Conservation (phyloP, 30 jellyfish, hydroid and myxozoan genomes). For the Aurelia coerulea region DNA sequence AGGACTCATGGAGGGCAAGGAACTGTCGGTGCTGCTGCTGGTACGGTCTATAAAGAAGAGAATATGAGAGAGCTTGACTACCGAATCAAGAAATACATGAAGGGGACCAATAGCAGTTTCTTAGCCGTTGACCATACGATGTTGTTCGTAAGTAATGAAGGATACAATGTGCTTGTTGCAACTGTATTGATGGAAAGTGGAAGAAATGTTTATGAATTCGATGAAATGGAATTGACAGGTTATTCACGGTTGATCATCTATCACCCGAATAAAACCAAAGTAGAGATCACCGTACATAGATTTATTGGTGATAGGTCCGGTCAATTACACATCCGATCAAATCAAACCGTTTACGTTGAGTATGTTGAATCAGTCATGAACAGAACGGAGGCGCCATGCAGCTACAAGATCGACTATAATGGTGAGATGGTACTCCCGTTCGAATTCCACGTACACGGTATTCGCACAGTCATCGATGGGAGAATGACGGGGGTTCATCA, state of each 20-base stretch:
- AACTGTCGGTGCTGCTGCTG: slow-evolving; percentile 65
- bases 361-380: slow-evolving; percentile 60
- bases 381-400: slow-evolving; percentile 76
- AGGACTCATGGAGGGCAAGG: slow-evolving; percentile 65
- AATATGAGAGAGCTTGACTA: slow-evolving; percentile 55
- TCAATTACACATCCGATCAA: slow-evolving; percentile 52
- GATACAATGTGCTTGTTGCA: slow-evolving; percentile 56
- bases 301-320: slow-evolving; percentile 73
- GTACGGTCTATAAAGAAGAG: slow-evolving; percentile 69
- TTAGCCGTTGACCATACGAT: slow-evolving; percentile 68
- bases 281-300: slow-evolving; percentile 45
- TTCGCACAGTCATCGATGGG: slow-evolving; percentile 61
- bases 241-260: slow-evolving; percentile 49
- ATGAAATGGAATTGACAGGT: slow-evolving; percentile 63
- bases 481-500: slow-evolving; percentile 79
- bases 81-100: slow-evolving; percentile 50
- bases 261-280: slow-evolving; percentile 40
- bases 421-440: slow-evolving; percentile 71
- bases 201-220: slow-evolving; percentile 43
- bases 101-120: slow-evolving; percentile 47
- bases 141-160: slow-evolving; percentile 66
- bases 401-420: slow-evolving; percentile 49
- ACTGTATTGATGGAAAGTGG: slow-evolving; percentile 61
- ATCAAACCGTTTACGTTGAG: slow-evolving; percentile 57
- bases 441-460: slow-evolving; percentile 73